Conservation (phyloP, 2,888 invertebrate species). For the Xestia sexstrigata region DNA sequence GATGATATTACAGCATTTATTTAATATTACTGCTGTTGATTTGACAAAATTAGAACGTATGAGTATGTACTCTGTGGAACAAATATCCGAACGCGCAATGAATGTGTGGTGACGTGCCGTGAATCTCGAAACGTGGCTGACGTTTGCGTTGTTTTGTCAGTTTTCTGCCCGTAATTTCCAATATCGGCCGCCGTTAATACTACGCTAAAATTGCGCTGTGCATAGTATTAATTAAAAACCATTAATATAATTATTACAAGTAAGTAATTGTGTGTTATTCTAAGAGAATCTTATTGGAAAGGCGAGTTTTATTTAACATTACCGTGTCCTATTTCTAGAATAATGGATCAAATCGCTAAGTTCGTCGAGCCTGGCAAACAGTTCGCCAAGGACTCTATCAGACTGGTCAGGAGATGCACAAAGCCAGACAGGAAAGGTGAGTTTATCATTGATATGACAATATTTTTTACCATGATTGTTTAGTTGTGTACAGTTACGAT, state of each 20-base stretch:
- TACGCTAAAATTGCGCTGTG: slow-evolving; percentile 57
- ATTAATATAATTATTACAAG: slow-evolving; percentile 52
- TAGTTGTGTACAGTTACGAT: slow-evolving; percentile 30
- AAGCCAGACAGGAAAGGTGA: slow-evolving; percentile 99
- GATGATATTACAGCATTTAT: background rate
- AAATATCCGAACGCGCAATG: slow-evolving; percentile 72
- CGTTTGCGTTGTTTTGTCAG: slow-evolving; percentile 78
- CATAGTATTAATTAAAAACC: slow-evolving; percentile 48
- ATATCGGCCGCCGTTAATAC: slow-evolving; percentile 58
- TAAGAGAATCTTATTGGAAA: slow-evolving; percentile 21
- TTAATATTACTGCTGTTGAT: background rate
- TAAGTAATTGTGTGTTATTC: slow-evolving; percentile 56
- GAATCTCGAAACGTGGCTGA: slow-evolving; percentile 88
- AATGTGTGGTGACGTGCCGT: slow-evolving; percentile 83
- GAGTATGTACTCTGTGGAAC: background rate
- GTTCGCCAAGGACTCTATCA: slow-evolving; percentile 99
- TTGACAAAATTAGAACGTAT: no score
- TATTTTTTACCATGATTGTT: background rate
- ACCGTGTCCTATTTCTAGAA: slow-evolving; percentile 78
- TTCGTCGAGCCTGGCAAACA: slow-evolving; percentile 98
- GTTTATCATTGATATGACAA: slow-evolving; percentile 38
- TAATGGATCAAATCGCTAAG: slow-evolving; percentile 99
- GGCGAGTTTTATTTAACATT: slow-evolving; percentile 36
- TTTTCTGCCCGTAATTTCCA: slow-evolving; percentile 70
- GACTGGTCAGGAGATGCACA: slow-evolving; percentile 99